Base-by-base conservation (phyloP, 2,113 vertebrate species). In the Caranx ignobilis region DNA sequence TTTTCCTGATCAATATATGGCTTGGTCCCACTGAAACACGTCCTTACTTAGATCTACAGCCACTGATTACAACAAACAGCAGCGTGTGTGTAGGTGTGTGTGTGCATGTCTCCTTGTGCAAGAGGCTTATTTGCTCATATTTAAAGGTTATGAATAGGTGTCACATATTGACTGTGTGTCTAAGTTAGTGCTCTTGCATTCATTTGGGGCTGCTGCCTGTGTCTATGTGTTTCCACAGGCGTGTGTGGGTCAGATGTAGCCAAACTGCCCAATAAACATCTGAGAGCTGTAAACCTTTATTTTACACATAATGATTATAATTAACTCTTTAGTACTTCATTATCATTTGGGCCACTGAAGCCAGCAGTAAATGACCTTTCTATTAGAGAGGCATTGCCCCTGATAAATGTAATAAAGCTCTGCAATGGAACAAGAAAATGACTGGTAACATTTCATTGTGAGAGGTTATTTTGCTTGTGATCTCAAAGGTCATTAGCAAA, bases 81-180 rank as follows among this genome's bases (percentile, higher is more conserved):
- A 11, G 41, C 15, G 47, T 32, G 32, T 57, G 34, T 3, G 80
- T 26, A 35, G 13, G 47, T 32, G 32, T 57, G 34, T 3, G 80
- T 26, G 56, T 21, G 26, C 56, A 50, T 63, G 50, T 64, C 37
- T 76, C 7, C 15, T 9, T 73, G 59, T 63, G 55, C 9, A 15
- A 59, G 48, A 66, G 3, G 13, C 73, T 67, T 83, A 76, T 79
- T 75, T 75, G 56, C 62, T 79, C 55, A 84, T 69, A 59, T 88
- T 87, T 68, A 82, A 75, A 87, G 73, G 68, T 87, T 81, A 87
- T 77, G 76, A 87, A 76, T 48, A 81, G 19, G 48, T 80, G 70
- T 86, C 71, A 82, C 15, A 64, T 82, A 83, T 81, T 60, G 86
- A 86, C 48, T 47, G 57, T 66, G 47, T 72, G 59, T 71, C 71